Evolutionary conservation across 2,113 vertebrate species (phyloP).

Genomic region (Gallinago paraguaiae): DNA sequence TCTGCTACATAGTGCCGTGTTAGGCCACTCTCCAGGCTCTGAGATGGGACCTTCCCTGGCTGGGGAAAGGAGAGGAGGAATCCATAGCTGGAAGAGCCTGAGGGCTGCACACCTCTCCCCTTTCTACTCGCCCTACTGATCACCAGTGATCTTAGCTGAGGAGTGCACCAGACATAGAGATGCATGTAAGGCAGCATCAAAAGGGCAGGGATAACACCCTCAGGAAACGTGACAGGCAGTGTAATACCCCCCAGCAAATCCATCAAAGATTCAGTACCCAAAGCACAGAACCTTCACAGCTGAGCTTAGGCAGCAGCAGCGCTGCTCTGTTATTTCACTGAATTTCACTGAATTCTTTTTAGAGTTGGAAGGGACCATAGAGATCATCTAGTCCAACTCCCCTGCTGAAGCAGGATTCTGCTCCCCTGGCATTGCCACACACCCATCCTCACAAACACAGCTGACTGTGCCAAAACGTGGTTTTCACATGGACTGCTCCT

Average conservation of each 20-base stretch:
- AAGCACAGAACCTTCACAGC: not conserved
- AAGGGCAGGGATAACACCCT: not conserved
- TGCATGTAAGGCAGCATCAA: not conserved
- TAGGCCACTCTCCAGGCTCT: not conserved
- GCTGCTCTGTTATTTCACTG: no score
- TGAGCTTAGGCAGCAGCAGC: not conserved
- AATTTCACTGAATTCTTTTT: no score
- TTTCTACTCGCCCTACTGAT: not conserved
- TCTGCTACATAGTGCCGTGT: accelerated
- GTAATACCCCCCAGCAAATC: not conserved
- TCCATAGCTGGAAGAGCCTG: accelerated
- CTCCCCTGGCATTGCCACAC: accelerated
- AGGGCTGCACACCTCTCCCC: not conserved
- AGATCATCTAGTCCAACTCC: no score
- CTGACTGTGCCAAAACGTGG: no score
- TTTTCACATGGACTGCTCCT: not conserved
- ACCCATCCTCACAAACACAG: not conserved
- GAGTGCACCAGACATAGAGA: not conserved
- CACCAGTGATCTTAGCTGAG: not conserved
- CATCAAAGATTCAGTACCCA: no score
- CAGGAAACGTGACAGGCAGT: not conserved
- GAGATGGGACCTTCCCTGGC: not conserved
- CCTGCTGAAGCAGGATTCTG: not conserved
- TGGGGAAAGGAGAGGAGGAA: not conserved
- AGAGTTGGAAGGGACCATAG: no score